phyloP scores from a whole-genome alignment of 2,888 invertebrate species.

The Macrosoma leucophasiata region DNA sequence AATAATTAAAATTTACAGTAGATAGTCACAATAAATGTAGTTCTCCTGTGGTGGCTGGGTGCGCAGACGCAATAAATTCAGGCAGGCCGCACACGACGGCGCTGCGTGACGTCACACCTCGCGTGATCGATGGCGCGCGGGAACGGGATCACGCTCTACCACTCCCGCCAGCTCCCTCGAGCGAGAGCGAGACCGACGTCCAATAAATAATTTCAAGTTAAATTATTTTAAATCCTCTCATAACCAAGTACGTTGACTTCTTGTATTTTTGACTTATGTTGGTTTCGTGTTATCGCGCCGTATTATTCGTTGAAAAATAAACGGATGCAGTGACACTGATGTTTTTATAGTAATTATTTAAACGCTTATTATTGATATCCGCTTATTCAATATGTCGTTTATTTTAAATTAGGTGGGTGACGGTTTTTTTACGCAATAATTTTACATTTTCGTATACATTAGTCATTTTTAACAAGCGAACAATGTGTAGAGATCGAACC shows the following conservation, averaged over 20 bases:
- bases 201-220: conserved; percentile 65
- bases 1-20: conserved; percentile 13
- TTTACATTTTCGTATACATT: conserved; percentile 2
- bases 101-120: conserved; percentile 74
- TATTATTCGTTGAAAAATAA: conserved; percentile 44
- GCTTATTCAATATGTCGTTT: too few relatives aligned
- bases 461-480: conserved; percentile 8
- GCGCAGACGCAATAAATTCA: conserved; percentile 72
- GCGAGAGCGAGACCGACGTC: conserved; percentile 45
- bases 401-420: too few relatives aligned
- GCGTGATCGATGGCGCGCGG: conserved; percentile 66
- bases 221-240: conserved; percentile 69
- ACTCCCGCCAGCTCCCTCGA: conserved; percentile 29
- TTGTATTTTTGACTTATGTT: conserved; percentile 64
- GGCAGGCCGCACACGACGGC: conserved; percentile 73
- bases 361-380: conserved; percentile 5
- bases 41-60: conserved; percentile 49
- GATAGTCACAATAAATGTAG: conserved; percentile 24
- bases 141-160: conserved; percentile 47
- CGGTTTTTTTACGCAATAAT: too few relatives aligned
- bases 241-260: conserved; percentile 70
- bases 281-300: conserved; percentile 43
- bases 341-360: conserved; percentile 19
- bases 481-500: conserved; percentile 11
- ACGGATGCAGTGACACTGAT: conserved; percentile 29